Percentiles rank a stretch among this genome's conserved stretches.
Evolutionary conservation across 2,113 vertebrate species (phyloP).

Genomic region (Cichladusa arquata): DNA sequence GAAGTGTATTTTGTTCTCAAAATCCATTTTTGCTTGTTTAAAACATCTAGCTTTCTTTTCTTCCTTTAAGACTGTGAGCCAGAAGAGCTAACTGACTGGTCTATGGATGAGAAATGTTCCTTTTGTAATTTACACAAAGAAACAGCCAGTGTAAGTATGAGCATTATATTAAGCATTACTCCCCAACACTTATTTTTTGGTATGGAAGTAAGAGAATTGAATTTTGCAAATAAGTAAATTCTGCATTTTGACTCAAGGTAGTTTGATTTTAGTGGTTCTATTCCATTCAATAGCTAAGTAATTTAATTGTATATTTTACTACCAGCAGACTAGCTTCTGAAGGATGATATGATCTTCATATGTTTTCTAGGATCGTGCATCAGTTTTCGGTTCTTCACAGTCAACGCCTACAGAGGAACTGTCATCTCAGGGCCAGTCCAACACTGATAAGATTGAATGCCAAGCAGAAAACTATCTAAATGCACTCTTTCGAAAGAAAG

Average conservation of each 20-base stretch:
- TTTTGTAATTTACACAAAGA: constrained; percentile 97
- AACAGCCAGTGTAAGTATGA: constrained; percentile 90
- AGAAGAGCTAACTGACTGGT: constrained; percentile 95
- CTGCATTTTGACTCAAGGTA: neutral
- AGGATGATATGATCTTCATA: neutral
- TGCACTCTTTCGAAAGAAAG: constrained; percentile 98
- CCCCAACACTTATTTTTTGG: neutral
- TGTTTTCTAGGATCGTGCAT: constrained; percentile 82
- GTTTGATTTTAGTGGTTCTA: neutral
- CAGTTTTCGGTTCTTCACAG: constrained; percentile 85
- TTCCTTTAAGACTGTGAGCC: constrained; percentile 95
- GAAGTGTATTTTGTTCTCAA: constrained; percentile 7
- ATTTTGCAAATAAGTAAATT: neutral
- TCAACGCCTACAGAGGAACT: constrained; percentile 90
- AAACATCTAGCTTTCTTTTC: constrained; percentile 53
- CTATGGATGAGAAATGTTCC: constrained; percentile 90
- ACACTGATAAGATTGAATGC: constrained; percentile 93
- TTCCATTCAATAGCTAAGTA: neutral
- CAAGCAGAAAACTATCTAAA: constrained; percentile 97
- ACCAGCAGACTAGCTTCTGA: neutral
- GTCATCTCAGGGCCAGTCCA: constrained; percentile 90
- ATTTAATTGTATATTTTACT: neutral
- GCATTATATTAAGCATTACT: neutral
- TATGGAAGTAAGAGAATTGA: neutral
- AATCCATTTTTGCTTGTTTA: constrained; percentile 57